These are phyloP conservation scores for Lepilemur ruficaudatus DNA, from an alignment of 2,797 vertebrate species.

Conservation along the genomic window DNA sequence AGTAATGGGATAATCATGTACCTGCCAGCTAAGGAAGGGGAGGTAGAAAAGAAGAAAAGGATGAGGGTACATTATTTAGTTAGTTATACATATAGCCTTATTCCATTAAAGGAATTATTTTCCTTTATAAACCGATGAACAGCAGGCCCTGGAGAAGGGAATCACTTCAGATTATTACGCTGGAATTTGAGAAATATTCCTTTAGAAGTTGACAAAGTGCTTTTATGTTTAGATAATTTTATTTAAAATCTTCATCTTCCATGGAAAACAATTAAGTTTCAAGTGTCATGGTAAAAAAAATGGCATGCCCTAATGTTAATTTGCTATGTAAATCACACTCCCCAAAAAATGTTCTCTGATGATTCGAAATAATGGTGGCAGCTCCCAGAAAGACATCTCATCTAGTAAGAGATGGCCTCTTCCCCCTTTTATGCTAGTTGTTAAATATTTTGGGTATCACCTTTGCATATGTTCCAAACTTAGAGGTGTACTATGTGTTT, in stretches of 20 bases:
- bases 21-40: background rate
- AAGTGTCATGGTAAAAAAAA: background rate
- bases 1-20: background rate
- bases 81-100: background rate
- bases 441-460: background rate
- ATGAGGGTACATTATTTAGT: background rate
- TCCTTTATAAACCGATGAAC: background rate
- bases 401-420: background rate
- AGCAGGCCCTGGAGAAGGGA: background rate
- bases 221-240: conserved; percentile 33
- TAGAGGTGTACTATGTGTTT: background rate
- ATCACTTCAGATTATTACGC: background rate
- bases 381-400: background rate
- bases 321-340: background rate
- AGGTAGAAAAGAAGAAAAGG: background rate
- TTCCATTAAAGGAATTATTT: background rate
- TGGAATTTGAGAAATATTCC: background rate
- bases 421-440: background rate
- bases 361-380: background rate
- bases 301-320: background rate
- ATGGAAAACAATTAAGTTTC: conserved; percentile 30
- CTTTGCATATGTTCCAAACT: background rate
- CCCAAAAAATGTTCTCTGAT: background rate
- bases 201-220: background rate
- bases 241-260: conserved; percentile 11